Evolutionary conservation across 2,113 vertebrate genomes (phyloP), one percentile per base, ranked within the genome.

Genomic region (Oryzias celebensis): DNA sequence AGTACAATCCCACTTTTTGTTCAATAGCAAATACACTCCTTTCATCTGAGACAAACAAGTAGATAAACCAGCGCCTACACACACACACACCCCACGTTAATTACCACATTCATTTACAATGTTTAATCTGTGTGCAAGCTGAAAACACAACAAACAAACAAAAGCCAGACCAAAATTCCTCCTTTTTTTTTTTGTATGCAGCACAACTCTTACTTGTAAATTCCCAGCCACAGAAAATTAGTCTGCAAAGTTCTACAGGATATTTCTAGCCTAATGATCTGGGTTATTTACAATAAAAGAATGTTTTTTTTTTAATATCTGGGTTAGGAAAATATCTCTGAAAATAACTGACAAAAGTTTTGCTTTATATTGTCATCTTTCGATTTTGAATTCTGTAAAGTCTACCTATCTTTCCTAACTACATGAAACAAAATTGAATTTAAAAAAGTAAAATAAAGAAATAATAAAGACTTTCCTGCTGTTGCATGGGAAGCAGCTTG

Each of bases 31-130:
- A 88, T 78, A 74, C 64, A 62, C 80, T 79, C 84, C 89, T 92
- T 92, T 92, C 89, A 92, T 92, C 91, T 91, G 84, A 85, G 73
- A 89, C 85, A 89, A 90, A 90, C 87, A 88, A 85, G 83, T 62
- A 83, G 85, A 88, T 80, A 78, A 89, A 79, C 65, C 82, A 72
- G 75, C 46, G 82, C 82, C 85, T 82, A 80, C 85, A 69, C 78
- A 73, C 73, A 64, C 81, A 67, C 83, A 72, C 67, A 67, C 41
- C n/a, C 53, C 26, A 62, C 42, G 58, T 87, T 92, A 92, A 92
- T 90, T 88, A 90, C 70, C 86, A 75, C 83, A 76, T 88, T 88
- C 87, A 87, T 90, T 90, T 90, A 86, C 83, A 82, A 78, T 84
- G 82, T 88, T 86, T 88, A 89, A 89, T 88, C 86, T 80, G 78